Percentiles rank a stretch among this genome's conserved stretches.
phyloP scores from a whole-genome alignment of 2,888 invertebrate genomes.

The Aradus depressus region DNA sequence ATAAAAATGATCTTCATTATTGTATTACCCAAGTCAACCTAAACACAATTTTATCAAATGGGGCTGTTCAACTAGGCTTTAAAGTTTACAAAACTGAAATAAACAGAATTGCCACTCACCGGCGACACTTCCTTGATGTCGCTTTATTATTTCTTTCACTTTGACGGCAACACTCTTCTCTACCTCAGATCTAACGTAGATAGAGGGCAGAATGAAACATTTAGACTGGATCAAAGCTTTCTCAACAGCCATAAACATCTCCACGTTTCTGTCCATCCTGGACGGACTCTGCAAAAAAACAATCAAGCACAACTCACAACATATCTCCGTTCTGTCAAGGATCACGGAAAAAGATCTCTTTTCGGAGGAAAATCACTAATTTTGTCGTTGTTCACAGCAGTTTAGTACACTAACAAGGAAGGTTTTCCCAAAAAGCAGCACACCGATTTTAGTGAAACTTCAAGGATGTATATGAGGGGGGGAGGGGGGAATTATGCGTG shows the following conservation, averaged over 20 bases:
- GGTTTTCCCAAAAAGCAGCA: too few species aligned
- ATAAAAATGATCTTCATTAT: not conserved
- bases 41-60: too few species aligned
- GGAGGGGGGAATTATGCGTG: too few species aligned
- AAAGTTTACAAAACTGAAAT: not conserved
- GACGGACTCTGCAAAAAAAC: slow-evolving; percentile 62
- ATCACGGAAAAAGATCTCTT: not conserved
- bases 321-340: slow-evolving; percentile 5
- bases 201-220: slow-evolving; percentile 62
- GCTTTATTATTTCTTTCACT: slow-evolving; percentile 76
- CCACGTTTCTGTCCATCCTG: slow-evolving; percentile 81
- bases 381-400: not conserved
- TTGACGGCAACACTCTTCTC: slow-evolving; percentile 69
- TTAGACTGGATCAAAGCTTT: slow-evolving; percentile 72
- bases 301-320: slow-evolving; percentile 9
- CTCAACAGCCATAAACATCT: slow-evolving; percentile 85
- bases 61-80: too few species aligned
- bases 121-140: slow-evolving; percentile 68
- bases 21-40: not conserved
- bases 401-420: too few species aligned
- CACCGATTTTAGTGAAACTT: too few species aligned
- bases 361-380: not conserved
- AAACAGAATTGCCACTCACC: slow-evolving; percentile 37
- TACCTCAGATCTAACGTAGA: slow-evolving; percentile 73
- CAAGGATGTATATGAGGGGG: too few species aligned